These are phyloP conservation scores for Leucophenga maculata DNA, from an alignment of 2,888 invertebrate species.

Conservation along the genomic window DNA sequence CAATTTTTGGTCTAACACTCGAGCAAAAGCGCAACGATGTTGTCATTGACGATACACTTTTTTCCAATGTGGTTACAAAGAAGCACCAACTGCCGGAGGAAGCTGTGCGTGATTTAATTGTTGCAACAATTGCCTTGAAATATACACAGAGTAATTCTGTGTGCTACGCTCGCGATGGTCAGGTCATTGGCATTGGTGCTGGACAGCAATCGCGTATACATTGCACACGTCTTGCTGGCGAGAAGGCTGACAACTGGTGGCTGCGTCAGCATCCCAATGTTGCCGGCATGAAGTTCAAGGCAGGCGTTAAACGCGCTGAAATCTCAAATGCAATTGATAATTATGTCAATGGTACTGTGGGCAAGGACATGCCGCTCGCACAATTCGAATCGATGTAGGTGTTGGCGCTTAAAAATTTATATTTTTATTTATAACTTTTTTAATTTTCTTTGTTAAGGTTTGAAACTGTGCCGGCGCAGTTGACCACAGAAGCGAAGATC, in stretches of 20 bases:
- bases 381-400: conserved; percentile 82
- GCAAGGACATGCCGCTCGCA: conserved; percentile 85
- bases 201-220: conserved; percentile 99
- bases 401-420: neutral
- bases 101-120: conserved; percentile 91
- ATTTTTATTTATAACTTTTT: conserved; percentile 15
- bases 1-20: conserved; percentile 87
- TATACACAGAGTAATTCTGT: conserved; percentile 99
- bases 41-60: conserved; percentile 82
- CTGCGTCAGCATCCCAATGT: conserved; percentile 92
- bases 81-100: conserved; percentile 79
- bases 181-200: conserved; percentile 97
- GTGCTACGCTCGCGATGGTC: conserved; percentile 89
- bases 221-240: conserved; percentile 96
- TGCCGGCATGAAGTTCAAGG: conserved; percentile 85
- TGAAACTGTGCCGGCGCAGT: conserved; percentile 78
- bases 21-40: conserved; percentile 94
- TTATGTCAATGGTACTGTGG: conserved; percentile 92
- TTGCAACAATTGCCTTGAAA: conserved; percentile 96
- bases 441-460: conserved; percentile 54
- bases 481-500: conserved; percentile 79
- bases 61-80: conserved; percentile 85
- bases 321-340: conserved; percentile 96
- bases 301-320: conserved; percentile 90
- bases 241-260: conserved; percentile 99